phyloP scores from a whole-genome alignment of 2,888 invertebrate species.

The Catonia carolina region DNA sequence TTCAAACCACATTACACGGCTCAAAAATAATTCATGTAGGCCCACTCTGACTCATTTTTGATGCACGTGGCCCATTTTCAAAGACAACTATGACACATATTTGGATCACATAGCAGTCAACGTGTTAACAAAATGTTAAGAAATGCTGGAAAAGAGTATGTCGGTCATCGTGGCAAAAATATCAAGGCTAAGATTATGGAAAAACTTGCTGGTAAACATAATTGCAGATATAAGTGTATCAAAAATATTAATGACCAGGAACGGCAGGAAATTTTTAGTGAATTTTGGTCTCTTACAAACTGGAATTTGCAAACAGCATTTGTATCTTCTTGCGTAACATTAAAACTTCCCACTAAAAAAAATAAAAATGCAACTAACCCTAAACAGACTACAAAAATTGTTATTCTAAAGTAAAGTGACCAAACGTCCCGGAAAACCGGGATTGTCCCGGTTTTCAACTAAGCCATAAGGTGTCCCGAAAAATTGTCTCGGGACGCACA shows the following conservation, averaged over 20 bases:
- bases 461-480: no score
- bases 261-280: neutral
- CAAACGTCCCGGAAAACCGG: no score
- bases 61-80: no score
- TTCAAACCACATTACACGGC: no score
- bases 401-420: no score
- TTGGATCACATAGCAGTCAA: no score
- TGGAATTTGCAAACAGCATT: conserved; percentile 2
- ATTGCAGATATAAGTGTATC: neutral
- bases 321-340: neutral
- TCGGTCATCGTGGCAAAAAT: conserved; percentile 2
- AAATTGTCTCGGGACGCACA: no score
- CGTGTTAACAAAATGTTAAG: neutral
- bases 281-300: conserved; percentile 3
- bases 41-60: no score
- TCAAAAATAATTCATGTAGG: no score
- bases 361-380: neutral
- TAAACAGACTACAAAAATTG: neutral
- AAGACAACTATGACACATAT: no score
- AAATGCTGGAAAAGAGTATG: neutral
- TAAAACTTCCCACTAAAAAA: neutral
- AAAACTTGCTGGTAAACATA: neutral
- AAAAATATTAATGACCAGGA: neutral
- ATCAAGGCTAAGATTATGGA: neutral
- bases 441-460: no score